Conservation (phyloP, 2,888 invertebrate genomes). For the Gasteruption jaculator region DNA sequence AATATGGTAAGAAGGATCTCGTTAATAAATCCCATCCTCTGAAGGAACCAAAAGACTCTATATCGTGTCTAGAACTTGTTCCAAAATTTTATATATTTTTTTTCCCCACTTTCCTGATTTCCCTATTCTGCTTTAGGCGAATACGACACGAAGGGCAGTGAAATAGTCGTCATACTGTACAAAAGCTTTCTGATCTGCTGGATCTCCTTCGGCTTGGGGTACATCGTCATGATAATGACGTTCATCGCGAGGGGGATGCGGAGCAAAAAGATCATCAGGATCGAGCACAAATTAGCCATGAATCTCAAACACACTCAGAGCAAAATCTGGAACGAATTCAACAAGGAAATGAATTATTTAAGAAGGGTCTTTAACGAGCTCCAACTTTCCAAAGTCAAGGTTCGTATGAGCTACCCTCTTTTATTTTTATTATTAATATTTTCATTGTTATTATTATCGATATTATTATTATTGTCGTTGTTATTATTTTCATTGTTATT, state of each 20-base stretch:
- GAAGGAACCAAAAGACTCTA: no score
- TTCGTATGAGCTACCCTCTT: constrained; percentile 33
- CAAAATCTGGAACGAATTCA: constrained; percentile 72
- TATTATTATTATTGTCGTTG: not conserved
- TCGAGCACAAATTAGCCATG: constrained; percentile 73
- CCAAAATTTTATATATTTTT: no score
- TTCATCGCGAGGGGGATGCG: constrained; percentile 76
- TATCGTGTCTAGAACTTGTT: no score
- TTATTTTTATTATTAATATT: constrained; percentile 7
- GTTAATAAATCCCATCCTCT: no score
- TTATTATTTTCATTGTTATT: not conserved
- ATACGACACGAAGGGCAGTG: constrained; percentile 52
- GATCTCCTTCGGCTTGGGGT: constrained; percentile 90
- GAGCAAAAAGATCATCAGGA: constrained; percentile 67
- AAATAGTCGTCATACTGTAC: constrained; percentile 66
- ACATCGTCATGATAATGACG: constrained; percentile 84
- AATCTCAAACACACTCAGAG: constrained; percentile 76
- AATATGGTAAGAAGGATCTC: no score
- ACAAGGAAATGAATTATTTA: constrained; percentile 69
- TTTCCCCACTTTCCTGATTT: no score
- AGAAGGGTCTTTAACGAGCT: constrained; percentile 76
- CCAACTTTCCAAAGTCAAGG: constrained; percentile 77
- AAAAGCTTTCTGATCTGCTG: constrained; percentile 78
- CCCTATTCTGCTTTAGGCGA: constrained; percentile 37
- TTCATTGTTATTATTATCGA: not conserved